Conservation (phyloP, 2,888 invertebrate genomes). For the Amblyjoppa fuscipennis region DNA sequence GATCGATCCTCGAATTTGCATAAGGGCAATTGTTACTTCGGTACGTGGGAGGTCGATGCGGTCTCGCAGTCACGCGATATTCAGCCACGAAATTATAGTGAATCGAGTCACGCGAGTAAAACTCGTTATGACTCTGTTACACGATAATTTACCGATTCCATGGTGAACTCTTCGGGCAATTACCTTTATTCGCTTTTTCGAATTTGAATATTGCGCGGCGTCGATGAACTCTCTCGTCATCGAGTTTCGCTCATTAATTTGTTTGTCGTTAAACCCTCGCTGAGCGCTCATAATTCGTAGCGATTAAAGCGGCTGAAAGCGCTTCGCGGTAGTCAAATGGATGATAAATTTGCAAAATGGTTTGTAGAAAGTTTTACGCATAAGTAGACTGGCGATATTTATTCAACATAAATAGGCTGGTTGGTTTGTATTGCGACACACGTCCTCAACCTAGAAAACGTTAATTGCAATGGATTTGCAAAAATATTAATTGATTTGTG, state of each 20-base stretch:
- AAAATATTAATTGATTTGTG: too few species aligned
- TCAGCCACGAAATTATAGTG: constrained; percentile 37
- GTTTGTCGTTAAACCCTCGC: not conserved
- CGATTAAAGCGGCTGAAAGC: not conserved
- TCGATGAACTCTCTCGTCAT: not conserved
- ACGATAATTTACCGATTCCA: not conserved
- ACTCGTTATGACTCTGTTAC: constrained; percentile 1
- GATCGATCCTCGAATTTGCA: constrained; percentile 59
- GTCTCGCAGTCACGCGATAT: constrained; percentile 57
- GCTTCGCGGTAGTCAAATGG: not conserved
- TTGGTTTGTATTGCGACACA: too few species aligned
- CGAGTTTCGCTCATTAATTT: not conserved
- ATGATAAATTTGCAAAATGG: too few species aligned
- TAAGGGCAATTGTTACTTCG: constrained; percentile 51
- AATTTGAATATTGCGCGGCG: constrained; percentile 3
- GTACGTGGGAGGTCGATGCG: constrained; percentile 31
- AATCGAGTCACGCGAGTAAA: constrained; percentile 61
- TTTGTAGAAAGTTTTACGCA: too few species aligned
- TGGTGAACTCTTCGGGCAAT: not conserved
- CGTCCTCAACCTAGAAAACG: too few species aligned
- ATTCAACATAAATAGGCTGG: too few species aligned
- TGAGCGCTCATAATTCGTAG: not conserved
- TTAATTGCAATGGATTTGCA: too few species aligned
- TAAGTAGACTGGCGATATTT: too few species aligned
- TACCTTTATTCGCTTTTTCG: not conserved